Evolutionary conservation across 1,140 invertebrate species (phyloP), one percentile per base, ranked within the genome.

Genomic region (Pectinophora gossypiella): DNA sequence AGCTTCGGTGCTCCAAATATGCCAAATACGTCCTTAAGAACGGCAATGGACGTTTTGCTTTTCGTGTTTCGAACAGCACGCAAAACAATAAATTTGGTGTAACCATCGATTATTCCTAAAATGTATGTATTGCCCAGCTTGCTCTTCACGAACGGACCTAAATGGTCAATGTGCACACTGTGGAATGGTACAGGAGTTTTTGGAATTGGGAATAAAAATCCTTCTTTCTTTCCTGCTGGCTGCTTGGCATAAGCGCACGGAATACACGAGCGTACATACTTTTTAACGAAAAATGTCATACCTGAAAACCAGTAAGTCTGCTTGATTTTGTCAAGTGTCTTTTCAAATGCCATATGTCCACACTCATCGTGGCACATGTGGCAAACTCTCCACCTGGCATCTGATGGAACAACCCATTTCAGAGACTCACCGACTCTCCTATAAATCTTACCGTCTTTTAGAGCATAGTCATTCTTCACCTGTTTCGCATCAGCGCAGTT

Each of bases 61-160:
- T 57, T 69, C 1, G 70, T 76, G 0, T 65, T 59, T 27, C 67
- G 68, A 13, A 69, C 59, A 5, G 73, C 42, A 40, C 68, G 69
- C 40, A 85, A 18, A 55, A 64, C 69, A 12, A 56, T 54, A 53
- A 82, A 85, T 50, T 85, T 84, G 0, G 71, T 61, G 57, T 83
- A 84, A 5, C 56, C 59, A 52, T 83, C 72, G 1, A 79, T 56
- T 4, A 88, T 56, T 0, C 56, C 64, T 4, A 85, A 64, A 0
- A 86, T 60, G 50, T 84, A 59, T 16, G 62, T 60, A 46, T 86
- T 83, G 3, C 56, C 58, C 20, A 78, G 82, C 19, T 56, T 55
- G 0, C 69, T 67, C 3, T 50, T 10, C 21, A 49, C 32, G 35
- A 79, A 52, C 1, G 77, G 75, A 9, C 81, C 79, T 9, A 51